phyloP scores from a whole-genome alignment of 92 coral and sea anemone species.

The Montipora capitata region DNA sequence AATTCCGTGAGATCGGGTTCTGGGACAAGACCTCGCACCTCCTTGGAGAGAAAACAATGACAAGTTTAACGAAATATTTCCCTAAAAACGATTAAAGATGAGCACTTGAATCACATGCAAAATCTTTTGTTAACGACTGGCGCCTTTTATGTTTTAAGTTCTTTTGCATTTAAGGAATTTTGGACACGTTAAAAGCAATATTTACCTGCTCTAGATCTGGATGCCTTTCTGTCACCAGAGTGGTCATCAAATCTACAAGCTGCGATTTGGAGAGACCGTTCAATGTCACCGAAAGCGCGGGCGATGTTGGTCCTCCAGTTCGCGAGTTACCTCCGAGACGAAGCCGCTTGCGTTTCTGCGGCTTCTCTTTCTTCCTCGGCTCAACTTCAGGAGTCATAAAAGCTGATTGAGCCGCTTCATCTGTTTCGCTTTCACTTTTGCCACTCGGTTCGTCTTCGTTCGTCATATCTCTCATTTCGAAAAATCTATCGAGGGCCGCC shows the following conservation, averaged over 20 bases:
- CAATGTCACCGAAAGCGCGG: constrained; percentile 64
- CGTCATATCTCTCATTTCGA: constrained; percentile 13
- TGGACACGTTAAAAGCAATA: background rate
- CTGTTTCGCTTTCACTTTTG: constrained; percentile 39
- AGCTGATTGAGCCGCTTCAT: constrained; percentile 44
- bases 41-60: constrained; percentile 63
- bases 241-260: constrained; percentile 69
- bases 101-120: background rate
- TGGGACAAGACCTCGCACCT: constrained; percentile 76
- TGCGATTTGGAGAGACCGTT: constrained; percentile 81
- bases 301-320: constrained; percentile 24
- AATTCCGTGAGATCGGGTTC: constrained; percentile 83
- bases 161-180: background rate
- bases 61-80: background rate
- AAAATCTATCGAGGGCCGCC: constrained; percentile 5
- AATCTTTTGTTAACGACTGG: constrained; percentile 33
- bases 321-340: constrained; percentile 50
- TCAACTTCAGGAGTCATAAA: constrained; percentile 83
- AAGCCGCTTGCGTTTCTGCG: constrained; percentile 71
- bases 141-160: background rate
- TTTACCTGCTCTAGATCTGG: constrained; percentile 85
- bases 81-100: constrained; percentile 8
- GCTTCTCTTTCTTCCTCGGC: constrained; percentile 8
- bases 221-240: constrained; percentile 65
- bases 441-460: constrained; percentile 16